Conservation (phyloP, 2,797 vertebrate genomes). For the Ambastaia sidthimunki region DNA sequence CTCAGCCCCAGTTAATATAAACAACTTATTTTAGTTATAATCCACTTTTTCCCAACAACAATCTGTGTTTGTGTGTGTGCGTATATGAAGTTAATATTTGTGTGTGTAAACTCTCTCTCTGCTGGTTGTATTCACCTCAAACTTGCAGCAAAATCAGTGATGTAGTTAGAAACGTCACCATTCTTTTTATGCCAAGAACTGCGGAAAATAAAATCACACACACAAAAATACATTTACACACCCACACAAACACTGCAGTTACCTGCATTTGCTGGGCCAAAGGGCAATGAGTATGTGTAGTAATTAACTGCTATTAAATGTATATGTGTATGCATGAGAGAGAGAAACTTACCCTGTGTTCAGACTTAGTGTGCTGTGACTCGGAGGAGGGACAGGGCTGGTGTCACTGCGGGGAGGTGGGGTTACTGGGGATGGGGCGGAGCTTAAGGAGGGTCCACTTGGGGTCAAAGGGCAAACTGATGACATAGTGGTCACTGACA, state of each 20-base stretch:
- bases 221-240: conserved; percentile 55
- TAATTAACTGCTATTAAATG: conserved; percentile 46
- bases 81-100: conserved; percentile 12
- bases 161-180: conserved; percentile 82
- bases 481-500: conserved; percentile 87
- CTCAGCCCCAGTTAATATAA: no score
- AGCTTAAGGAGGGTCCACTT: conserved; percentile 81
- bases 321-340: conserved; percentile 19
- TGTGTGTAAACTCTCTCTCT: conserved; percentile 16
- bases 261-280: conserved; percentile 58
- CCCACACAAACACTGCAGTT: conserved; percentile 48
- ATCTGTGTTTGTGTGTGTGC: conserved; percentile 19
- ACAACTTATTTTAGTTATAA: no score
- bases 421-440: conserved; percentile 83
- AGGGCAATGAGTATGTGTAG: conserved; percentile 35
- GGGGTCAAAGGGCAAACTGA: conserved; percentile 84
- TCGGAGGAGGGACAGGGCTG: conserved; percentile 86
- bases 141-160: conserved; percentile 83
- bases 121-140: conserved; percentile 77
- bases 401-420: conserved; percentile 86
- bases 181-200: conserved; percentile 86
- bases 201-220: conserved; percentile 76
- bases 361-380: conserved; percentile 86
- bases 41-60: not conserved
- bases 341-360: conserved; percentile 84